A percentile compares a stretch with the other conserved stretches of the same genome.
Conservation (phyloP, 2,888 invertebrate species). For the Agrilus cyanescens region DNA sequence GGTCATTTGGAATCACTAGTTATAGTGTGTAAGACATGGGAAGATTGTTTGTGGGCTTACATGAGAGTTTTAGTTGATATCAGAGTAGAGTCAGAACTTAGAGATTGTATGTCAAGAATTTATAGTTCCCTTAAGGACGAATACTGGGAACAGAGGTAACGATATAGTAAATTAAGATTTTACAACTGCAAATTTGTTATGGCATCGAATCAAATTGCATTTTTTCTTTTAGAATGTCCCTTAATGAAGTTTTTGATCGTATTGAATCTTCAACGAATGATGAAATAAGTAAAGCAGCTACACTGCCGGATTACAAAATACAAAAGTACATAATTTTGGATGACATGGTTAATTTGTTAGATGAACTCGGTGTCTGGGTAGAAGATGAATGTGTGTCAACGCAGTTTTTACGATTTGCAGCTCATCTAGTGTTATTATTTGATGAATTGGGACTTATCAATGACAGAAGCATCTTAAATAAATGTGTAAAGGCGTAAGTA, state of each 20-base stretch:
- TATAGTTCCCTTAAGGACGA: constrained; percentile 50
- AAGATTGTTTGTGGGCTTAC: constrained; percentile 84
- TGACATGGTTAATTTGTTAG: constrained; percentile 60
- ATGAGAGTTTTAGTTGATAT: constrained; percentile 71
- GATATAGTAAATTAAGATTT: constrained; percentile 1
- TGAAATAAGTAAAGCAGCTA: constrained; percentile 44
- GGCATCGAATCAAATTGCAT: neutral
- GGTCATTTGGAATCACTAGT: constrained; percentile 72
- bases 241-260: constrained; percentile 57
- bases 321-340: constrained; percentile 80
- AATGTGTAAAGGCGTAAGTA: constrained; percentile 59
- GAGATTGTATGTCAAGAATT: constrained; percentile 43
- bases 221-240: constrained; percentile 42
- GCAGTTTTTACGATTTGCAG: constrained; percentile 65
- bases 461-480: constrained; percentile 59
- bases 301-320: constrained; percentile 59
- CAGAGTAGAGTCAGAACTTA: constrained; percentile 68
- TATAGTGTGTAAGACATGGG: constrained; percentile 70
- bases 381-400: constrained; percentile 39
- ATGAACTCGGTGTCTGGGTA: constrained; percentile 56
- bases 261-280: constrained; percentile 49
- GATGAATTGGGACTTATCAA: constrained; percentile 64
- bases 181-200: constrained; percentile 1
- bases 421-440: constrained; percentile 76
- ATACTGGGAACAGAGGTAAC: constrained; percentile 50